These are phyloP conservation scores for Drosophila novamexicana DNA, from an alignment of 1,140 invertebrate species.

Conservation along the genomic window DNA sequence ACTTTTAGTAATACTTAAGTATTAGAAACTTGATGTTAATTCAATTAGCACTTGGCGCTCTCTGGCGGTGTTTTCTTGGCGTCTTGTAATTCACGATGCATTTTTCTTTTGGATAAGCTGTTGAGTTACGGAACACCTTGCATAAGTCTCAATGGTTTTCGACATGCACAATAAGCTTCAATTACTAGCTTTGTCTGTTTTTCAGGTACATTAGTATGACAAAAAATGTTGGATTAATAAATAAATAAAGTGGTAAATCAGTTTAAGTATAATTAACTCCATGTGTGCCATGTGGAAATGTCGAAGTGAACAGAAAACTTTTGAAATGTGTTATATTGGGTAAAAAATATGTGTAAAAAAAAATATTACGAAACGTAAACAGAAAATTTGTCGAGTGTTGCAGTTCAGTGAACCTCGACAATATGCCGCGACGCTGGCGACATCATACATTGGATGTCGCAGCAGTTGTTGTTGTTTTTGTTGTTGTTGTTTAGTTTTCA, in stretches of 20 bases:
- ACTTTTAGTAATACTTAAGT: conserved; percentile 16
- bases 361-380: conserved; percentile 54
- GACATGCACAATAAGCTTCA: not conserved
- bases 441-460: conserved; percentile 60
- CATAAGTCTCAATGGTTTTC: not conserved
- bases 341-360: conserved; percentile 17
- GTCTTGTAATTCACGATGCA: conserved; percentile 23
- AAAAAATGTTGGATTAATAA: too few relatives aligned
- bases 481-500: conserved; percentile 49
- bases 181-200: too few relatives aligned
- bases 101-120: too few relatives aligned
- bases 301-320: conserved; percentile 31
- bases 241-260: too few relatives aligned
- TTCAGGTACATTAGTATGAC: too few relatives aligned
- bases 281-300: not conserved
- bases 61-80: conserved; percentile 13
- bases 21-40: conserved; percentile 66
- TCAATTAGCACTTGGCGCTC: conserved; percentile 60
- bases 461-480: conserved; percentile 5
- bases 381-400: conserved; percentile 51
- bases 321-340: conserved; percentile 34
- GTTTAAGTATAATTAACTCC: too few relatives aligned
- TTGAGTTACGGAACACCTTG: conserved; percentile 4
- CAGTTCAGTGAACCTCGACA: conserved; percentile 64
- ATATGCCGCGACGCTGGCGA: conserved; percentile 22